Evolutionary conservation across 2,888 invertebrate species (phyloP).

Genomic region (Volucella zonaria): DNA sequence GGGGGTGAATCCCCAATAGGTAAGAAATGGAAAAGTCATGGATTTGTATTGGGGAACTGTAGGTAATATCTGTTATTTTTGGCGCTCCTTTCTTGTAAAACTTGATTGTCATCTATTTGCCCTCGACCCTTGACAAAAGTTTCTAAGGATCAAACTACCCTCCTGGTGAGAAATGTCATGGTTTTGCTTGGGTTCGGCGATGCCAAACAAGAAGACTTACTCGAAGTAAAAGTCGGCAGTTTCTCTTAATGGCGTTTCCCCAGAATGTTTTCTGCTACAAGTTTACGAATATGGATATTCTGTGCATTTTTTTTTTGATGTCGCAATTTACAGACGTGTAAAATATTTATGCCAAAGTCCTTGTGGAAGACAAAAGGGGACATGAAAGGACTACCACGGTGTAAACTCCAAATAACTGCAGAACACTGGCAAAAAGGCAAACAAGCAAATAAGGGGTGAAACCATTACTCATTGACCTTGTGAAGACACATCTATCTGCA

Average conservation of each 20-base stretch:
- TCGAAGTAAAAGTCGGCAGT: neutral
- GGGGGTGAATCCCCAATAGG: neutral
- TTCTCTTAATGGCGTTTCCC: slow-evolving; percentile 21
- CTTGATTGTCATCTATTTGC: neutral
- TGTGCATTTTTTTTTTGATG: slow-evolving; percentile 5
- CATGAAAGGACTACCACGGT: neutral
- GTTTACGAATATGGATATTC: neutral
- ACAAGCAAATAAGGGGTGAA: slow-evolving; percentile 18
- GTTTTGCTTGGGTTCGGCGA: neutral
- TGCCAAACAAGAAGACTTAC: neutral
- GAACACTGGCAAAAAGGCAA: neutral
- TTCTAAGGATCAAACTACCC: slow-evolving; percentile 5
- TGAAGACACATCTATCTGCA: slow-evolving; percentile 15
- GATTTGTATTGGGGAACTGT: slow-evolving; percentile 44
- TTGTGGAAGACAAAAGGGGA: neutral
- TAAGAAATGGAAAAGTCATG: slow-evolving; percentile 22
- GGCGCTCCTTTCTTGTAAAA: neutral
- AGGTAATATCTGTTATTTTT: slow-evolving; percentile 40
- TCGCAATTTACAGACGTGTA: slow-evolving; percentile 29
- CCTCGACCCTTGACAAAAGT: neutral
- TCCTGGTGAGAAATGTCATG: slow-evolving; percentile 16
- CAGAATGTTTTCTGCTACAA: no score
- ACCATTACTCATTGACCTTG: slow-evolving; percentile 34
- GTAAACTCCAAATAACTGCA: slow-evolving; percentile 2
- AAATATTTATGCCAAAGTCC: slow-evolving; percentile 26